Base-by-base conservation (phyloP, 2,797 vertebrate genomes). In the Esox masquinongy region DNA sequence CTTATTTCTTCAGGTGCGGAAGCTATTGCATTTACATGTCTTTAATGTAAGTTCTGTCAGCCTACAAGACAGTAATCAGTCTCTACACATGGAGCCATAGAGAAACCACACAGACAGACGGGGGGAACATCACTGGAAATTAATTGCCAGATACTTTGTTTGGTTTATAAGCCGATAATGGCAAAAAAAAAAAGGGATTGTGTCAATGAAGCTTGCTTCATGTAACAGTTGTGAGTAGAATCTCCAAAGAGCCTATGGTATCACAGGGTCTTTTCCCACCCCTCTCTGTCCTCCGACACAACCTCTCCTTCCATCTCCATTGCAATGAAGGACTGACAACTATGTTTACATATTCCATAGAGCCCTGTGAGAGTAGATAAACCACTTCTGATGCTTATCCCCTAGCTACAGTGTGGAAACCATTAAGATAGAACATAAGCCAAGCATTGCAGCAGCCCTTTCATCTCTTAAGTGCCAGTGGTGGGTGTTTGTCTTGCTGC, bases 341-440 rank as follows among this genome's bases (percentile, higher is more conserved):
- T 80, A 78, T 93, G 92, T 94, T 94, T 94, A 94, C 89, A 90
- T 93, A 91, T 91, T 92, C 89, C 85, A 91, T 88, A 91, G 91
- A 93, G 90, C 86, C 63, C 88, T 86, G 85, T 86, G 88, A 86
- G 87, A 89, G 84, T 22, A 93, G 93, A 95, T 93, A 95, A 94
- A 92, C 79, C 85, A 83, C 81, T 85, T 73, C 87, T 82, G 93
- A 94, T 95, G 88, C 90, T 94, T 94, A 95, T 95, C 93, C 91
- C 79, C 83, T 82, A 81, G 85, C 88, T 88, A 90, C 88, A 90
- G 88, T 88, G 89, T 92, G 91, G 90, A 94, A 93, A 91, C 89
- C 90, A 89, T 92, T 93, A 91, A 91, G 87, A 92, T 88, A 82
- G 88, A 93, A 92, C 85, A 86, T 94, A 93, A 94, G 93, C 93